Percentiles rank a stretch among this genome's conserved stretches.
Evolutionary conservation across 2,113 vertebrate genomes (phyloP).

Genomic region (Muscicapa adusta): DNA sequence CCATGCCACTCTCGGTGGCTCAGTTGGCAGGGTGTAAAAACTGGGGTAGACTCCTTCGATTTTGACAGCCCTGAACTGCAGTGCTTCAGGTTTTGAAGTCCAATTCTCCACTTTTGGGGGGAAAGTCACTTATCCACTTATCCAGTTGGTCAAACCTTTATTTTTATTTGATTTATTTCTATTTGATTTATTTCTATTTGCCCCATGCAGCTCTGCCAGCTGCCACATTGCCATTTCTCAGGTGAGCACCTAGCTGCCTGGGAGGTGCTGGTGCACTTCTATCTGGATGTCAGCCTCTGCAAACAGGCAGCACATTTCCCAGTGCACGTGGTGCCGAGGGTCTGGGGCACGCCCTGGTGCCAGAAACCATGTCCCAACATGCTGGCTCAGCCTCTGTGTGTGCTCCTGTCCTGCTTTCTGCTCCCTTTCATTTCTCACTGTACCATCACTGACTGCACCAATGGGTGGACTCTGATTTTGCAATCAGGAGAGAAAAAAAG

Average conservation of each 20-base stretch:
- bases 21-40: background rate
- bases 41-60: fast-evolving
- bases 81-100: background rate
- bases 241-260: background rate
- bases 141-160: background rate
- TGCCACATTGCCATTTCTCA: background rate
- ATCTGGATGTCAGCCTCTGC: background rate
- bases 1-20: background rate
- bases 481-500: slow-evolving; percentile 31
- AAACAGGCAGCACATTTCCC: background rate
- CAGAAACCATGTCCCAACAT: background rate
- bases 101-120: background rate
- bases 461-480: background rate
- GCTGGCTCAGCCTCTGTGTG: fast-evolving
- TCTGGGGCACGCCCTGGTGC: fast-evolving
- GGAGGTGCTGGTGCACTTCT: fast-evolving
- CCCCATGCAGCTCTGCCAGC: fast-evolving
- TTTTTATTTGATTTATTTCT: background rate
- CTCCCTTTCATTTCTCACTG: background rate
- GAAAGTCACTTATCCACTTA: background rate
- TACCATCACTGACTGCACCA: background rate
- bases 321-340: fast-evolving
- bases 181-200: background rate
- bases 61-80: background rate
- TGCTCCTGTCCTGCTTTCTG: background rate